Percentiles rank a stretch among this genome's conserved stretches.
Conservation (phyloP, 1,140 invertebrate species). For the Calliphora vicina region DNA sequence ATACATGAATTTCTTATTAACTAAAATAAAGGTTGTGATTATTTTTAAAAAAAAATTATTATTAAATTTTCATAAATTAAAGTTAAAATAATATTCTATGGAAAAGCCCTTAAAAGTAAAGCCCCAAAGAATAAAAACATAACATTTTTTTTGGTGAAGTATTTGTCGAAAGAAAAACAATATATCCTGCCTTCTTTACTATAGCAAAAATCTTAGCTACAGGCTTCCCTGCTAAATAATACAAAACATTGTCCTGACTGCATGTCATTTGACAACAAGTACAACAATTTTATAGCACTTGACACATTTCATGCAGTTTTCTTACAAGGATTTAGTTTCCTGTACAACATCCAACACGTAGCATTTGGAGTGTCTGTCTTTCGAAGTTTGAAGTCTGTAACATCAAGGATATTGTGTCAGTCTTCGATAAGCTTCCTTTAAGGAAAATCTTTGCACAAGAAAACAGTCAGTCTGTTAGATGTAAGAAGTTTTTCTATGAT, state of each 20-base stretch:
- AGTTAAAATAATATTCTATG: too few species aligned
- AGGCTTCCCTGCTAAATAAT: not conserved
- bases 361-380: not conserved
- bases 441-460: not conserved
- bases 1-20: too few species aligned
- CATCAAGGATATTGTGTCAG: not conserved
- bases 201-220: too few species aligned
- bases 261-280: not conserved
- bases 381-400: not conserved
- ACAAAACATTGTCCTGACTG: not conserved
- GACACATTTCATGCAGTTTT: not conserved
- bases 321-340: not conserved
- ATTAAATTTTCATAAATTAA: too few species aligned
- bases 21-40: too few species aligned
- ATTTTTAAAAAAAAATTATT: too few species aligned
- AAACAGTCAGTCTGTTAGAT: not conserved
- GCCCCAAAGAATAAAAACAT: too few species aligned
- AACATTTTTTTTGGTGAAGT: too few species aligned
- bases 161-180: too few species aligned
- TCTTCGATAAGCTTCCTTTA: not conserved
- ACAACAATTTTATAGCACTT: not conserved
- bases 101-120: too few species aligned
- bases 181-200: too few species aligned
- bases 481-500: too few species aligned
- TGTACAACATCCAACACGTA: not conserved